A percentile compares a stretch with the other conserved stretches of the same genome.
Conservation (phyloP, 2,797 vertebrate genomes). For the Acestrorhynchus altus region DNA sequence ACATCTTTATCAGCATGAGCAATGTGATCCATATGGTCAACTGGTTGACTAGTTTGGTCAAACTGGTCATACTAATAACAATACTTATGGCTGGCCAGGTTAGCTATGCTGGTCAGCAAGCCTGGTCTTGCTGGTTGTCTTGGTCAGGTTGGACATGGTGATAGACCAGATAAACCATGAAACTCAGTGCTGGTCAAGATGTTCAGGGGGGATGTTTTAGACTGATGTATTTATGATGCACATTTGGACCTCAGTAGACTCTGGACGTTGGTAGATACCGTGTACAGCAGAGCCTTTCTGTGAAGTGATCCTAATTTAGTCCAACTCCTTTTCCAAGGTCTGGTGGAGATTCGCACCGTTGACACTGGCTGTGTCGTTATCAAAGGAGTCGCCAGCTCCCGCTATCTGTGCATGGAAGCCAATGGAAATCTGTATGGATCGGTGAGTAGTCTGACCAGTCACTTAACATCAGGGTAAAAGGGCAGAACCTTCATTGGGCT, state of each 20-base stretch:
- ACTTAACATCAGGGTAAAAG: background rate
- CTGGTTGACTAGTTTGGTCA: too few species aligned
- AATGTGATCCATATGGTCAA: too few species aligned
- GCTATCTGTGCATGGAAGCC: constrained; percentile 89
- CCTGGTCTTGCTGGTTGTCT: too few species aligned
- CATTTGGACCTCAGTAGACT: too few species aligned
- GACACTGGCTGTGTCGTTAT: constrained; percentile 87
- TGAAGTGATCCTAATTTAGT: background rate
- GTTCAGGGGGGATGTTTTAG: too few species aligned
- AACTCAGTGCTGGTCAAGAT: background rate
- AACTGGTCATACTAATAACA: too few species aligned
- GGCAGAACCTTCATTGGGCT: background rate
- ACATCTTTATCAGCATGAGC: too few species aligned
- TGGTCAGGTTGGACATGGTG: too few species aligned
- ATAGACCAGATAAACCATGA: background rate
- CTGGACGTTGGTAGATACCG: too few species aligned
- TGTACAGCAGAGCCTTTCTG: background rate
- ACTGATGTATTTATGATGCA: too few species aligned
- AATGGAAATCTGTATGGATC: constrained; percentile 85
- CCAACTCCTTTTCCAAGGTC: constrained; percentile 65
- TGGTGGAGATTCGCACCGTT: constrained; percentile 90
- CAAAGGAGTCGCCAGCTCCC: constrained; percentile 83
- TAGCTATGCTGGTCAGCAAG: too few species aligned
- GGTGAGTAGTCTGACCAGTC: constrained; percentile 74
- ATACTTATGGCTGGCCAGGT: too few species aligned